These are phyloP conservation scores for Mesochorus sp. DNA, from an alignment of 2,888 invertebrate genomes.

Conservation along the genomic window DNA sequence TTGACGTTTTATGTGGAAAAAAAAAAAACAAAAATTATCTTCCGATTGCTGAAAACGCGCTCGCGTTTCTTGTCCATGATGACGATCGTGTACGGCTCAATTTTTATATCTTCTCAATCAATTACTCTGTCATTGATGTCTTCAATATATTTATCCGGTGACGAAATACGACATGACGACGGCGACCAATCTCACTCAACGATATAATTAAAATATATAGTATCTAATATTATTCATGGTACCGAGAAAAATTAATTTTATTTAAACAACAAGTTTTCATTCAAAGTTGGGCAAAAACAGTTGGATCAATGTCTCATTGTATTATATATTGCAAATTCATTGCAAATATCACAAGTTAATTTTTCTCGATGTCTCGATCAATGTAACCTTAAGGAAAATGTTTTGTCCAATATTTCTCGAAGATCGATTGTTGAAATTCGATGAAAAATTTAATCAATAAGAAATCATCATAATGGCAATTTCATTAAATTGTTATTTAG, in stretches of 20 bases:
- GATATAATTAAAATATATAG: neutral
- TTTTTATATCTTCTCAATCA: neutral
- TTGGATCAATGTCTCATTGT: no score
- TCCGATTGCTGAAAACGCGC: neutral
- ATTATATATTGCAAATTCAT: no score
- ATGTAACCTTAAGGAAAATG: neutral
- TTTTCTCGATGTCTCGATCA: conserved; percentile 15
- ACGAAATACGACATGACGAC: conserved; percentile 32
- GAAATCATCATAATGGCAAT: neutral
- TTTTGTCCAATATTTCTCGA: conserved; percentile 1
- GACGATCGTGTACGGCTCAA: neutral
- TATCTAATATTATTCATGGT: conserved; percentile 8
- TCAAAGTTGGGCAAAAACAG: neutral
- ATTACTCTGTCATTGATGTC: neutral
- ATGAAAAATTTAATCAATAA: neutral
- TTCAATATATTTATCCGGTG: conserved; percentile 3
- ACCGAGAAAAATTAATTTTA: conserved; percentile 26
- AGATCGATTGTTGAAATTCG: neutral
- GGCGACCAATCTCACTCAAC: conserved; percentile 16
- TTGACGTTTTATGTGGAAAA: neutral
- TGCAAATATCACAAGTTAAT: no score
- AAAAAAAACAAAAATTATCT: neutral
- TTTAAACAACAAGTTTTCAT: neutral
- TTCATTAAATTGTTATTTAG: neutral
- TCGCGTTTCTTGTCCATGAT: neutral